These are phyloP conservation scores for Coleophora flavipennella DNA, from an alignment of 2,888 invertebrate species.

Conservation along the genomic window DNA sequence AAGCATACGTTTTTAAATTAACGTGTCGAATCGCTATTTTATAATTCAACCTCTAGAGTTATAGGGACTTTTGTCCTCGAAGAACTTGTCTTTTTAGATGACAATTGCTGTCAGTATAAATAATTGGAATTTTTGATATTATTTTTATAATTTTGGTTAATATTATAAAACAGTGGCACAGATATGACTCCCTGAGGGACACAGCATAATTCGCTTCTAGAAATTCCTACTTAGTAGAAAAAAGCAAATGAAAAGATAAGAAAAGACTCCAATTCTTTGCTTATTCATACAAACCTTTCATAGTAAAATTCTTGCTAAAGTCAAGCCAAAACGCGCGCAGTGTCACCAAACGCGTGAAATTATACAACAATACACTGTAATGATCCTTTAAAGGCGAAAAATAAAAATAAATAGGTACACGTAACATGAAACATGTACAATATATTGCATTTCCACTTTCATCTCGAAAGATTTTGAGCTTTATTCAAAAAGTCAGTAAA, in stretches of 20 bases:
- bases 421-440: constrained; percentile 24
- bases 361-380: constrained; percentile 61
- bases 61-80: too few species aligned
- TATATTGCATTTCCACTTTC: constrained; percentile 13
- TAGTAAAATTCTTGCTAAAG: constrained; percentile 49
- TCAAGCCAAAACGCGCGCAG: constrained; percentile 54
- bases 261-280: constrained; percentile 25
- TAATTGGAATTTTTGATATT: not conserved
- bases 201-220: constrained; percentile 10
- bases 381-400: constrained; percentile 62
- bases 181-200: constrained; percentile 5
- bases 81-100: too few species aligned
- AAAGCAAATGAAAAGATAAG: constrained; percentile 19
- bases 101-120: too few species aligned
- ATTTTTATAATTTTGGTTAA: constrained; percentile 5
- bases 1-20: not conserved
- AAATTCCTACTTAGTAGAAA: constrained; percentile 6
- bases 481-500: constrained; percentile 8
- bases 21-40: too few species aligned
- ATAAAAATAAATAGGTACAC: constrained; percentile 60
- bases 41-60: too few species aligned
- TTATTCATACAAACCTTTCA: constrained; percentile 39
- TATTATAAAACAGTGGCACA: constrained; percentile 5
- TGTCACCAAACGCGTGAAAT: constrained; percentile 68
- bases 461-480: constrained; percentile 21